Percentiles rank a stretch among this genome's conserved stretches.
These are phyloP conservation scores for Caenorhabditis angaria DNA, from an alignment of 2,888 invertebrate species.

Conservation along the genomic window DNA sequence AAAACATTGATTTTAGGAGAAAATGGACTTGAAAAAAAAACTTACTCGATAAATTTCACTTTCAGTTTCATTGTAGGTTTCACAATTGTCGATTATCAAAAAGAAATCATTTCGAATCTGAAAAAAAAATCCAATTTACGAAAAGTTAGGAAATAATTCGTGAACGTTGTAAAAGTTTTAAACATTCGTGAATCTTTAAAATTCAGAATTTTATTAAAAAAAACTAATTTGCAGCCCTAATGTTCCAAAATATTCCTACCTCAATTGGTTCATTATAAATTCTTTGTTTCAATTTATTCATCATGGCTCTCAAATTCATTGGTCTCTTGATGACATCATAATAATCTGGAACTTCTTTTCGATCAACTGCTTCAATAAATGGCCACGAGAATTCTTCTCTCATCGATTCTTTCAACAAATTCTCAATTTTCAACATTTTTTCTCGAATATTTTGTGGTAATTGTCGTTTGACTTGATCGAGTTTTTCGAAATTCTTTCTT, in stretches of 20 bases:
- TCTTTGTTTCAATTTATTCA: slow-evolving; percentile 57
- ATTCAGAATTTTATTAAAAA: not conserved
- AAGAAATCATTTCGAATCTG: slow-evolving; percentile 54
- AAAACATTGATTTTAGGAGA: not conserved
- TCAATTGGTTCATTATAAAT: slow-evolving; percentile 49
- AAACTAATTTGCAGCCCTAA: too few relatives aligned
- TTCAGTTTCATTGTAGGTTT: slow-evolving; percentile 94
- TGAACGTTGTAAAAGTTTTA: not conserved
- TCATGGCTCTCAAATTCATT: slow-evolving; percentile 92
- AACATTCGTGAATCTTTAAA: too few relatives aligned
- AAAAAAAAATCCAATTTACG: not conserved
- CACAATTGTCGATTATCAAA: slow-evolving; percentile 94
- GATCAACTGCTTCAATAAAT: slow-evolving; percentile 57
- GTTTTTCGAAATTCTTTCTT: not conserved
- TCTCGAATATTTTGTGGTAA: slow-evolving; percentile 19
- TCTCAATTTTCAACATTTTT: slow-evolving; percentile 46
- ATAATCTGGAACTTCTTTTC: slow-evolving; percentile 74
- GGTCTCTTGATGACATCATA: slow-evolving; percentile 94
- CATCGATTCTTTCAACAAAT: slow-evolving; percentile 54
- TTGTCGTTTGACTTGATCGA: not conserved
- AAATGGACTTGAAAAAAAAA: not conserved
- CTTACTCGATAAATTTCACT: slow-evolving; percentile 81
- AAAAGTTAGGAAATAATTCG: not conserved
- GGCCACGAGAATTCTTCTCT: slow-evolving; percentile 56
- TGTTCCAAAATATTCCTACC: too few relatives aligned